phyloP scores from a whole-genome alignment of 2,888 invertebrate species.

The Scaptomyza flava region DNA sequence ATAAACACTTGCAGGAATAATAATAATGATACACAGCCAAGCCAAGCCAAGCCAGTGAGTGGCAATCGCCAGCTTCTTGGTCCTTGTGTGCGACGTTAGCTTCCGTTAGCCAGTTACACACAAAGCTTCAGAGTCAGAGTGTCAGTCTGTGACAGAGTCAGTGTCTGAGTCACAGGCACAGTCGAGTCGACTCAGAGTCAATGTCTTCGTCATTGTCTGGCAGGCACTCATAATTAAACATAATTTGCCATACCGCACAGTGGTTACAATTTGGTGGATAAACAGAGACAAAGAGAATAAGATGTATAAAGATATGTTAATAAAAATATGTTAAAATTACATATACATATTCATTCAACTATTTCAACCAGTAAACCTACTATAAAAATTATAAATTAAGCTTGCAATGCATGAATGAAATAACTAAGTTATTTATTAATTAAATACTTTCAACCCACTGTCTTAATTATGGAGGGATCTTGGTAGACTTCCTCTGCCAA shows the following conservation, averaged over 20 bases:
- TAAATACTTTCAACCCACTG: constrained; percentile 24
- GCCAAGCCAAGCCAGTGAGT: constrained; percentile 37
- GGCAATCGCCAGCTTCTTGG: constrained; percentile 43
- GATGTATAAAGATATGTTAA: too few species aligned
- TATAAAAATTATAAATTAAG: background rate
- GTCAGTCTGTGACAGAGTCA: background rate
- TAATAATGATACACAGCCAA: constrained; percentile 73
- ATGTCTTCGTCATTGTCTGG: constrained; percentile 61
- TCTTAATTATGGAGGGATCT: constrained; percentile 28
- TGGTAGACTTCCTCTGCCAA: background rate
- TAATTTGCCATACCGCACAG: constrained; percentile 46
- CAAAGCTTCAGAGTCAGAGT: background rate
- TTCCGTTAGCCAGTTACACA: constrained; percentile 49
- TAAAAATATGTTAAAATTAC: too few species aligned
- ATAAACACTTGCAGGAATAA: constrained; percentile 76
- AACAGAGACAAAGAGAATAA: background rate
- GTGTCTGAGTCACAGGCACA: constrained; percentile 9
- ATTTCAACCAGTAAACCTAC: background rate
- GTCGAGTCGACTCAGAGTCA: constrained; percentile 36
- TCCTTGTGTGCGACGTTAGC: constrained; percentile 31
- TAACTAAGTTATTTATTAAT: background rate
- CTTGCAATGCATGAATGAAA: background rate
- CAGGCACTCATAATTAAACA: constrained; percentile 69
- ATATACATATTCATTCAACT: too few species aligned
- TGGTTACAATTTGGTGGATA: constrained; percentile 12